phyloP scores from a whole-genome alignment of 1,140 invertebrate species.

The Solen grandis region DNA sequence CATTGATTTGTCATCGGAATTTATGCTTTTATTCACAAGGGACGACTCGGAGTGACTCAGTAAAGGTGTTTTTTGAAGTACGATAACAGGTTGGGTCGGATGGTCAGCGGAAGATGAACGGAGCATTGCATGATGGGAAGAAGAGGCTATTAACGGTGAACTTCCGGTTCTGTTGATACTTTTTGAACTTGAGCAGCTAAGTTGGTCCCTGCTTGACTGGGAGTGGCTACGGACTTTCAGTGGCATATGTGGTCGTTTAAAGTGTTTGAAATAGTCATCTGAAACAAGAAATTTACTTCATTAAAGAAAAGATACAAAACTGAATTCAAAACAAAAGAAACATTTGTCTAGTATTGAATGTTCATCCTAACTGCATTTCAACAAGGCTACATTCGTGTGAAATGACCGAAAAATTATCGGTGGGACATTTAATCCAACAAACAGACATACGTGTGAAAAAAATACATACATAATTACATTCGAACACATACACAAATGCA shows the following conservation, averaged over 20 bases:
- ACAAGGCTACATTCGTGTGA: too few relatives aligned
- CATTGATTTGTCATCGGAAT: constrained; percentile 65
- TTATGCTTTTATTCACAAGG: constrained; percentile 38
- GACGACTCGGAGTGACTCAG: constrained; percentile 59
- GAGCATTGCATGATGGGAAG: background rate
- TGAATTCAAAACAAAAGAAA: background rate
- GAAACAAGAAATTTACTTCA: constrained; percentile 39
- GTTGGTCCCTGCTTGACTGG: background rate
- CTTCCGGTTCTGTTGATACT: constrained; percentile 22
- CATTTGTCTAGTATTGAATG: too few relatives aligned
- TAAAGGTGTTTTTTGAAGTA: constrained; percentile 68
- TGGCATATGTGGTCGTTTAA: constrained; percentile 19
- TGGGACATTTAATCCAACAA: too few relatives aligned
- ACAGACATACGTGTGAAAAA: too few relatives aligned
- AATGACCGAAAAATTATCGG: too few relatives aligned
- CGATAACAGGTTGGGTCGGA: constrained; percentile 66
- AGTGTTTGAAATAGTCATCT: constrained; percentile 63
- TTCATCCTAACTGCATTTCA: too few relatives aligned
- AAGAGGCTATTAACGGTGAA: background rate
- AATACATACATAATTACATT: too few relatives aligned
- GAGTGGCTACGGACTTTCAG: background rate
- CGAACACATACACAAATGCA: too few relatives aligned
- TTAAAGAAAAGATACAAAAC: background rate
- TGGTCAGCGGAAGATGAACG: constrained; percentile 42
- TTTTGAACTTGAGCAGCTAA: constrained; percentile 1